Evolutionary conservation across 1,140 invertebrate genomes (phyloP).

Genomic region (Nixonia krombeini): DNA sequence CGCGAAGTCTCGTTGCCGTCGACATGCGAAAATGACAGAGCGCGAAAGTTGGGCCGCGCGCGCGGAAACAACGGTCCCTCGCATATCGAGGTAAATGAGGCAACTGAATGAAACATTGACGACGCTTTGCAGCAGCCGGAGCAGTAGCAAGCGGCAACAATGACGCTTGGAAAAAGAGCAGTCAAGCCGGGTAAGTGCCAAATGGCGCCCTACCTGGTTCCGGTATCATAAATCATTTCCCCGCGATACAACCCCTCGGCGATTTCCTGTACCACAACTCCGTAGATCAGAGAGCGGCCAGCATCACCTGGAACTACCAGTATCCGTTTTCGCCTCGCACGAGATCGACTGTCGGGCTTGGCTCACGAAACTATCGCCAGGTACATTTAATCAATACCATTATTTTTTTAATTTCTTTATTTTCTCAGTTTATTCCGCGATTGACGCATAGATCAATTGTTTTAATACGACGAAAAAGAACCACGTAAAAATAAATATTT

Average conservation of each 20-base stretch:
- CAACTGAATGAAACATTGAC: slow-evolving; percentile 29
- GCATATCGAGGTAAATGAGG: slow-evolving; percentile 23
- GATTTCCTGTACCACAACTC: slow-evolving; percentile 58
- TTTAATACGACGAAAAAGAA: no score
- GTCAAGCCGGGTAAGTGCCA: slow-evolving; percentile 49
- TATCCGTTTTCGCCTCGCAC: slow-evolving; percentile 41
- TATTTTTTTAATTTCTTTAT: no score
- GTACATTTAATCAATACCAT: no score
- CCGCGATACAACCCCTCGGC: slow-evolving; percentile 62
- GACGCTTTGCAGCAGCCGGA: slow-evolving; percentile 15
- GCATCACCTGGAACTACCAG: slow-evolving; percentile 63
- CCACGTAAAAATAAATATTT: no score
- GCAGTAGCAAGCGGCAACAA: slow-evolving; percentile 15
- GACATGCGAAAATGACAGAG: not conserved
- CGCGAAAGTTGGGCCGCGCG: not conserved
- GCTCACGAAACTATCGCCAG: slow-evolving; percentile 14
- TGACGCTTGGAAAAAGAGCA: slow-evolving; percentile 35
- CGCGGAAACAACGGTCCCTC: not conserved
- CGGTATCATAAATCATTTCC: slow-evolving; percentile 70
- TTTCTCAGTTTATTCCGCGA: not conserved
- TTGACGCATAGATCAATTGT: no score
- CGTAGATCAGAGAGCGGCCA: slow-evolving; percentile 57
- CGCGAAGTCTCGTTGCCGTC: not conserved
- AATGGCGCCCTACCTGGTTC: slow-evolving; percentile 67
- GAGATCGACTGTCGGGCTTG: slow-evolving; percentile 14